A percentile compares a stretch with the other conserved stretches of the same genome.
These are phyloP conservation scores for Pristionchus mayeri DNA, from an alignment of 2,888 invertebrate species.

Conservation along the genomic window DNA sequence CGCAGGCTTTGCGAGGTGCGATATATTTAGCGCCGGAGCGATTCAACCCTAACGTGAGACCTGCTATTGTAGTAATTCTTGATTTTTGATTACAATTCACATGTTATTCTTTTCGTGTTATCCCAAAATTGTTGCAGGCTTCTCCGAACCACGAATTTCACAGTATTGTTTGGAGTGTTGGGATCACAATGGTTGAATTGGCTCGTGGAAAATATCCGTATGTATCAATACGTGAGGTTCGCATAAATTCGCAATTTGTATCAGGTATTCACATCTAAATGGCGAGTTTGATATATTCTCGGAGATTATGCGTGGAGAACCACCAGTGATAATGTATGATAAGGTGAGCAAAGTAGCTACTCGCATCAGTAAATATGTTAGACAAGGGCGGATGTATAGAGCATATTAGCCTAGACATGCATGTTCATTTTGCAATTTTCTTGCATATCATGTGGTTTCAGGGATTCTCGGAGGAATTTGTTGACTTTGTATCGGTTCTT, in stretches of 20 bases:
- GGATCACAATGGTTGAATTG: conserved; percentile 87
- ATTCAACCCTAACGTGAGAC: conserved; percentile 57
- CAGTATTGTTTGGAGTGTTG: conserved; percentile 99
- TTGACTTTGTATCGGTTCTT: conserved; percentile 67
- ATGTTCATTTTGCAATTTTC: too few relatives aligned
- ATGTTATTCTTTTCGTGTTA: too few relatives aligned
- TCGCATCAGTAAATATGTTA: too few relatives aligned
- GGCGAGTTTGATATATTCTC: conserved; percentile 94
- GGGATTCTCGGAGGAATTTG: conserved; percentile 65
- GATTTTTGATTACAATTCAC: too few relatives aligned
- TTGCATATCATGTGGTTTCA: too few relatives aligned
- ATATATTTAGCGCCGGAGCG: conserved; percentile 89
- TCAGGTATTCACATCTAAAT: conserved; percentile 78
- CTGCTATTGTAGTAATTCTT: too few relatives aligned
- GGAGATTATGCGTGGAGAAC: conserved; percentile 85
- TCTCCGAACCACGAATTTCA: conserved; percentile 95
- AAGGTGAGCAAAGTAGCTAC: conserved; percentile 33
- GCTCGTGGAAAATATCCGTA: conserved; percentile 96
- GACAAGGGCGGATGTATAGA: too few relatives aligned
- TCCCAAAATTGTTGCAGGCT: too few relatives aligned
- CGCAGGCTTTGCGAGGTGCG: conserved; percentile 94
- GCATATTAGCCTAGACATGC: too few relatives aligned
- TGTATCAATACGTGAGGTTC: conserved; percentile 79
- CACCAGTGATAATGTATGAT: conserved; percentile 75
- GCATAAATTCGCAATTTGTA: neutral